Evolutionary conservation across 2,888 invertebrate species (phyloP).

Genomic region (Drosophila pseudotalamancana): DNA sequence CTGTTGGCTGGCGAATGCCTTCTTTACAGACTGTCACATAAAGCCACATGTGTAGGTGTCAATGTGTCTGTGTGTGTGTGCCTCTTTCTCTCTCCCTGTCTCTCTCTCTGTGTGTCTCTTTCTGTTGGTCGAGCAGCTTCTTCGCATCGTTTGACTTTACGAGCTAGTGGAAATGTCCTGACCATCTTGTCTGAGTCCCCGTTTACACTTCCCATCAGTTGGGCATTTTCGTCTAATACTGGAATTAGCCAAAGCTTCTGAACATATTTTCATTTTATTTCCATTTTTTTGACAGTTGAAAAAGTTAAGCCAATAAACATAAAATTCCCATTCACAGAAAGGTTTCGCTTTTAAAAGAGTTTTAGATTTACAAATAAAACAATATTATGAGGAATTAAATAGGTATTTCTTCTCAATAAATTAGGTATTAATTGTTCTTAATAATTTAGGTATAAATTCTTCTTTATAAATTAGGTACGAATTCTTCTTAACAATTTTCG

Average conservation of each 20-base stretch:
- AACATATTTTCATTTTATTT: background rate
- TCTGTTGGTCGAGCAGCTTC: constrained; percentile 40
- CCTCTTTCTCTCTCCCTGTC: too few relatives aligned
- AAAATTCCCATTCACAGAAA: too few relatives aligned
- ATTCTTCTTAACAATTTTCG: too few relatives aligned
- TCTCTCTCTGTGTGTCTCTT: constrained; percentile 6
- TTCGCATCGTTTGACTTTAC: constrained; percentile 55
- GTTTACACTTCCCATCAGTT: constrained; percentile 9
- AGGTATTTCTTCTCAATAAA: too few relatives aligned
- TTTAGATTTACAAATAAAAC: too few relatives aligned
- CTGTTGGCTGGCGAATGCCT: constrained; percentile 49
- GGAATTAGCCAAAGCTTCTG: constrained; percentile 9
- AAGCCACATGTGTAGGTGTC: constrained; percentile 52
- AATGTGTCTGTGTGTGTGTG: constrained; percentile 6
- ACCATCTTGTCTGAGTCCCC: constrained; percentile 37
- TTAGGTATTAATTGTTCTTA: too few relatives aligned
- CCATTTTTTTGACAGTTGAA: background rate
- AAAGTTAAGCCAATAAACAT: background rate
- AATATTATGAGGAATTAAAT: too few relatives aligned
- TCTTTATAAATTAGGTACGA: too few relatives aligned
- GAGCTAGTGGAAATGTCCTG: constrained; percentile 47
- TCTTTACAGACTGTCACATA: constrained; percentile 71
- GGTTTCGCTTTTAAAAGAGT: too few relatives aligned
- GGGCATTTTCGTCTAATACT: background rate
- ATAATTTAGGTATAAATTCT: too few relatives aligned